Evolutionary conservation across 2,888 invertebrate species (phyloP).

Genomic region (Archips xylosteana): DNA sequence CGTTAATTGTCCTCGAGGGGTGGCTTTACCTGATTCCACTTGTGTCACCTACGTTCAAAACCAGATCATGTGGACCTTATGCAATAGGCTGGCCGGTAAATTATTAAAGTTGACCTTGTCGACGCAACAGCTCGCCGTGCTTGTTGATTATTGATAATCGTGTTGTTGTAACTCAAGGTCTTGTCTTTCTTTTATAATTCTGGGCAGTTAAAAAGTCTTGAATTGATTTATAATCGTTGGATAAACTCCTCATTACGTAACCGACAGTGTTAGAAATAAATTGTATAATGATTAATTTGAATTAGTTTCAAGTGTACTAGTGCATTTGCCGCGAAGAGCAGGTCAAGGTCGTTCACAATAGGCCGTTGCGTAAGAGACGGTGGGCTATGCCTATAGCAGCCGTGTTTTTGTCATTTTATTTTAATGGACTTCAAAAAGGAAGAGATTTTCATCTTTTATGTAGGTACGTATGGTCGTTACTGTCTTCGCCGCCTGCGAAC

Average conservation of each 20-base stretch:
- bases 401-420: slow-evolving; percentile 54
- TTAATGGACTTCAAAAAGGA: slow-evolving; percentile 43
- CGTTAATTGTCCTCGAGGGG: slow-evolving; percentile 35
- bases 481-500: too few relatives aligned
- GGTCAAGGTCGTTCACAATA: slow-evolving; percentile 77
- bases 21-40: slow-evolving; percentile 23
- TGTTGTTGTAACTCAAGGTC: slow-evolving; percentile 35
- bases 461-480: too few relatives aligned
- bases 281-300: slow-evolving; percentile 38
- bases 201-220: background rate
- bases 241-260: background rate
- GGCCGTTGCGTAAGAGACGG: slow-evolving; percentile 70
- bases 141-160: slow-evolving; percentile 40
- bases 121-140: slow-evolving; percentile 29
- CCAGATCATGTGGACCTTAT: slow-evolving; percentile 31
- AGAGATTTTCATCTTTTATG: background rate
- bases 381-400: slow-evolving; percentile 42
- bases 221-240: slow-evolving; percentile 1
- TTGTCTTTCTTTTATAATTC: background rate
- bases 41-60: slow-evolving; percentile 32
- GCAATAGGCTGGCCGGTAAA: slow-evolving; percentile 33
- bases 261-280: slow-evolving; percentile 2
- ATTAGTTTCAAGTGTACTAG: slow-evolving; percentile 65
- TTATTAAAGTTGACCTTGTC: slow-evolving; percentile 40
- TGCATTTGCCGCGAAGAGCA: slow-evolving; percentile 71